A percentile compares a stretch with the other conserved stretches of the same genome.
These are phyloP conservation scores for Scylla paramamosain DNA, from an alignment of 1,140 invertebrate species.

Conservation along the genomic window DNA sequence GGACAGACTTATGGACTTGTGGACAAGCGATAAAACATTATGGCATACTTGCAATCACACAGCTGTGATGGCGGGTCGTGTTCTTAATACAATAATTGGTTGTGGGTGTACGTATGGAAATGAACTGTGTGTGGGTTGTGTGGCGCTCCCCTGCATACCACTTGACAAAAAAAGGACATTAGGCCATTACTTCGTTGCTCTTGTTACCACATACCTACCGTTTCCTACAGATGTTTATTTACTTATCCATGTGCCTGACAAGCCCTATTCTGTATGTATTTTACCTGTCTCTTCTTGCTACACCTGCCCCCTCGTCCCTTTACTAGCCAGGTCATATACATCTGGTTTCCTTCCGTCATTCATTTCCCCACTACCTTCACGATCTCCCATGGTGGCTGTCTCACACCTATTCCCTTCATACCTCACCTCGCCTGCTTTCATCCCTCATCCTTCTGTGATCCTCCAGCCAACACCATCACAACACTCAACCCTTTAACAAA, in stretches of 20 bases:
- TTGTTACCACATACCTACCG: not conserved
- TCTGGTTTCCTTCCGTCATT: not conserved
- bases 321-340: not conserved
- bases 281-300: not conserved
- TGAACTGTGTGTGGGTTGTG: too few species aligned
- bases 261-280: not conserved
- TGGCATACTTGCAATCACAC: too few species aligned
- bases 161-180: not conserved
- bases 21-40: too few species aligned
- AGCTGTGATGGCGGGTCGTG: too few species aligned
- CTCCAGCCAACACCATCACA: slow-evolving; percentile 9
- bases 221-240: not conserved
- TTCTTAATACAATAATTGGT: too few species aligned
- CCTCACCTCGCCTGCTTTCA: not conserved
- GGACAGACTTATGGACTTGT: too few species aligned
- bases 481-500: not conserved
- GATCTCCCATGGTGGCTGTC: not conserved
- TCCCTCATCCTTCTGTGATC: not conserved
- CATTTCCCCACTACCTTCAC: not conserved
- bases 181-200: not conserved
- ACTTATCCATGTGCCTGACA: not conserved
- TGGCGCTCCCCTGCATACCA: too few species aligned
- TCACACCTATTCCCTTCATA: not conserved
- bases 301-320: not conserved
- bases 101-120: too few species aligned